Percentiles rank a stretch among this genome's conserved stretches.
These are phyloP conservation scores for Eretmochelys imbricata DNA, from an alignment of 2,113 vertebrate genomes.

Conservation along the genomic window DNA sequence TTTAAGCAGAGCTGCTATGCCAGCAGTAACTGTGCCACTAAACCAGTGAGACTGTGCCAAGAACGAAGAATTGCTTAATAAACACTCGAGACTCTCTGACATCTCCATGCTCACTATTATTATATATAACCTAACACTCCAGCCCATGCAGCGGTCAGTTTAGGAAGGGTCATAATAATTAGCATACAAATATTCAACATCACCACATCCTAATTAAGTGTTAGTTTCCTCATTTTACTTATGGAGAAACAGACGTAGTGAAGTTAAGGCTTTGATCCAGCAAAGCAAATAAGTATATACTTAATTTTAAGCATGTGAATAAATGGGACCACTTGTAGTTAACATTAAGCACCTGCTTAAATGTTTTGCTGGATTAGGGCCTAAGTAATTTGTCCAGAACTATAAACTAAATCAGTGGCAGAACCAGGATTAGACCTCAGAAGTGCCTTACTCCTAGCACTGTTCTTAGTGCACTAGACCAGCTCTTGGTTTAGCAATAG, in stretches of 20 bases:
- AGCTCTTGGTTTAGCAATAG: fast-evolving
- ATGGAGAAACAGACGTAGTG: background rate
- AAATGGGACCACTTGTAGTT: background rate
- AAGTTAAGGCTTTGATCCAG: background rate
- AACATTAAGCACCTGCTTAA: background rate
- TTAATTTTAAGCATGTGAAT: background rate
- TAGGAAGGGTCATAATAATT: background rate
- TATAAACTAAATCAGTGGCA: background rate
- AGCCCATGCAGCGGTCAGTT: background rate
- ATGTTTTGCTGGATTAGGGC: background rate
- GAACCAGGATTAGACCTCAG: background rate
- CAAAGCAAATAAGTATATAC: background rate
- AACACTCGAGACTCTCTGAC: background rate
- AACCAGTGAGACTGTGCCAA: background rate
- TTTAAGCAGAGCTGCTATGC: background rate
- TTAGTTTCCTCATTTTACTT: fast-evolving
- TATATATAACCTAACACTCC: background rate
- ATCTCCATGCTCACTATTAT: background rate
- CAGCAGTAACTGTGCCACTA: slow-evolving; percentile 7
- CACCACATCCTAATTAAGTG: background rate
- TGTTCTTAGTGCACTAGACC: background rate
- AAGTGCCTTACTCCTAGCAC: background rate
- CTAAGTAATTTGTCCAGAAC: background rate
- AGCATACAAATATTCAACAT: background rate
- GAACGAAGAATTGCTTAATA: background rate